Percentiles rank a stretch among this genome's conserved stretches.
phyloP scores from a whole-genome alignment of 2,113 vertebrate species.

The Neotoma lepida region DNA sequence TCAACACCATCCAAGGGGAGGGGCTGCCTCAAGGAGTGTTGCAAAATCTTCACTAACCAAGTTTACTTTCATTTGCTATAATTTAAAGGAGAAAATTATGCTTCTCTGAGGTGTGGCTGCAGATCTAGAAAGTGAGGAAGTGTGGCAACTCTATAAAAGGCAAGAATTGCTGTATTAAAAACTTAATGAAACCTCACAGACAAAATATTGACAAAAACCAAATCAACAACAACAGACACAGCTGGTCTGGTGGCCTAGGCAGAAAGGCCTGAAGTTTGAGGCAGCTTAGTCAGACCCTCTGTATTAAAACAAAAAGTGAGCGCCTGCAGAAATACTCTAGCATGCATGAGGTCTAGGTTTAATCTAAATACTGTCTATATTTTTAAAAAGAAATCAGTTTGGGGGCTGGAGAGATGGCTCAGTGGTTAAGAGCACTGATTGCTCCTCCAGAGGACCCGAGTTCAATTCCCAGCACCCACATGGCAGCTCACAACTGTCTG shows the following conservation, averaged over 20 bases:
- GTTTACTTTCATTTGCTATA: not conserved
- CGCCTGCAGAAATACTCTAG: not conserved
- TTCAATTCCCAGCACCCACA: too few relatives aligned
- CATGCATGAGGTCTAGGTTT: not conserved
- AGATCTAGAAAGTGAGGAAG: not conserved
- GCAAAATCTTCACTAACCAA: not conserved
- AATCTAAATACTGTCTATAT: not conserved
- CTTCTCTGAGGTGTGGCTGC: not conserved
- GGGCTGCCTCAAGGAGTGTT: not conserved
- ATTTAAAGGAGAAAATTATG: slow-evolving; percentile 11
- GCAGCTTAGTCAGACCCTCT: not conserved
- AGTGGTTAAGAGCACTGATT: too few relatives aligned
- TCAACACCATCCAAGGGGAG: not conserved
- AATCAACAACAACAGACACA: not conserved
- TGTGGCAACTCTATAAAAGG: not conserved
- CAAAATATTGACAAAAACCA: slow-evolving; percentile 53
- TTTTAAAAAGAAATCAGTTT: not conserved
- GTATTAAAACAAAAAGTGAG: not conserved
- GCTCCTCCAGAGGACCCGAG: too few relatives aligned
- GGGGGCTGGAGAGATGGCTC: too few relatives aligned
- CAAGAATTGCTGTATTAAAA: slow-evolving; percentile 13
- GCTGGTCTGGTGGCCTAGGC: not conserved
- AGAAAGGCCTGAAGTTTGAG: not conserved
- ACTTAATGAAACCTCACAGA: not conserved
- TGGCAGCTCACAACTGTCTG: too few relatives aligned